Percentiles rank a stretch among this genome's conserved stretches.
These are phyloP conservation scores for Apomyelois bistriatella DNA, from an alignment of 2,888 invertebrate genomes.

Conservation along the genomic window DNA sequence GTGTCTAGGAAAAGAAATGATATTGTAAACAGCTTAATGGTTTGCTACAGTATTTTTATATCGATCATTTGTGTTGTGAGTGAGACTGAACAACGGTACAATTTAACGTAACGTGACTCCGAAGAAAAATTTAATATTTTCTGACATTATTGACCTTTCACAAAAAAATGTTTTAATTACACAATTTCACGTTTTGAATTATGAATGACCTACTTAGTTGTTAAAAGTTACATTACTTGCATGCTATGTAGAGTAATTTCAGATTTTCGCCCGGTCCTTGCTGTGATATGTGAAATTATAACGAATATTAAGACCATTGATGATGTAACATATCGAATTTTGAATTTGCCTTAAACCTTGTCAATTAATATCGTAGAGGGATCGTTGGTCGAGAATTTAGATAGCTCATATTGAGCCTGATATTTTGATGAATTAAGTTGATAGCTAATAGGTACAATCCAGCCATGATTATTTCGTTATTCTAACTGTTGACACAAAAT, in stretches of 20 bases:
- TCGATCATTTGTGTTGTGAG: conserved; percentile 71
- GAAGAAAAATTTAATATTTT: conserved; percentile 51
- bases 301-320: conserved; percentile 45
- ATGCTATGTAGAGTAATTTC: conserved; percentile 73
- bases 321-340: conserved; percentile 47
- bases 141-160: conserved; percentile 57
- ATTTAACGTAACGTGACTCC: conserved; percentile 60
- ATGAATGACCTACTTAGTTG: conserved; percentile 53
- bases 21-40: conserved; percentile 52
- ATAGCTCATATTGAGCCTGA: conserved; percentile 78
- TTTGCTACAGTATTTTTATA: conserved; percentile 74
- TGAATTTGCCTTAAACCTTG: conserved; percentile 57
- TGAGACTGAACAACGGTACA: conserved; percentile 77
- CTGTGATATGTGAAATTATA: conserved; percentile 66
- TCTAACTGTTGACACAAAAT: conserved; percentile 52
- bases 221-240: conserved; percentile 69
- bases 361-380: conserved; percentile 60
- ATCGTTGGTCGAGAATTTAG: conserved; percentile 65
- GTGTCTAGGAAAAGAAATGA: conserved; percentile 41
- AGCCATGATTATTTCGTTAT: conserved; percentile 66
- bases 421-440: conserved; percentile 65
- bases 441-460: conserved; percentile 65
- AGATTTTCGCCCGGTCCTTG: conserved; percentile 77
- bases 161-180: conserved; percentile 28
- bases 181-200: conserved; percentile 39